Base-by-base conservation (phyloP, 2,888 invertebrate species). In the Galerucella calmariensis region DNA sequence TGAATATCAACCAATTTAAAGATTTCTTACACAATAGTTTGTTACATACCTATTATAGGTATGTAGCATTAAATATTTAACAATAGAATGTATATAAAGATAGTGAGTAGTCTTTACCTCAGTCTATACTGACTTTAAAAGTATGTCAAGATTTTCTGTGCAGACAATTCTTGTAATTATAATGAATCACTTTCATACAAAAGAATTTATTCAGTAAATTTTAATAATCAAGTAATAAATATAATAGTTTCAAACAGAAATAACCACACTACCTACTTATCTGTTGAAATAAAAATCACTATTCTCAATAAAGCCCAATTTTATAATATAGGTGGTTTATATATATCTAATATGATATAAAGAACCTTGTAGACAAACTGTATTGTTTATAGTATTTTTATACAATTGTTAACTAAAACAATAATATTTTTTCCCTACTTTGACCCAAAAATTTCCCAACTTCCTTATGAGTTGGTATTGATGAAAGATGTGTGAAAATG, bases 91-190 rank as follows among this genome's bases (percentile, higher is more conserved):
- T 48, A 14, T 48, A 12, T n/a, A 53, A 16, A 16, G 2, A 56
- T 20, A 56, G 20, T 20, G 9, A n/a, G 20, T 20, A 56, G 9
- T 56, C 20, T 20, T 20, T 20, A 20, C 20, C 20, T 20, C 20
- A 56, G 9, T 9, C 46, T 16, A 56, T 56, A 16, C 53, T 16
- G 16, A 16, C 56, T 9, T 56, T 61, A 35, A 35, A 61, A 61
- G 61, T 61, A 16, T 61, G 61, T 61, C 61, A 61, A 61, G 61
- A 61, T 12, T 58, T 20, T 58, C 20, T 58, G 58, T 56, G 56
- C 11, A 56, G 16, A 56, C 10, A 16, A 56, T 16, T 16, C 56
- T 56, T 20, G 56, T 56, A 10, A 56, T 8, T 6, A 56, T 20
- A 56, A 56, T 56, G 16, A 56, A 20, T 56, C n/a, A 16, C n/a